Percentiles rank a stretch among this genome's conserved stretches.
These are phyloP conservation scores for Eurystomus glaucurus DNA, from an alignment of 2,797 vertebrate species.

Conservation along the genomic window DNA sequence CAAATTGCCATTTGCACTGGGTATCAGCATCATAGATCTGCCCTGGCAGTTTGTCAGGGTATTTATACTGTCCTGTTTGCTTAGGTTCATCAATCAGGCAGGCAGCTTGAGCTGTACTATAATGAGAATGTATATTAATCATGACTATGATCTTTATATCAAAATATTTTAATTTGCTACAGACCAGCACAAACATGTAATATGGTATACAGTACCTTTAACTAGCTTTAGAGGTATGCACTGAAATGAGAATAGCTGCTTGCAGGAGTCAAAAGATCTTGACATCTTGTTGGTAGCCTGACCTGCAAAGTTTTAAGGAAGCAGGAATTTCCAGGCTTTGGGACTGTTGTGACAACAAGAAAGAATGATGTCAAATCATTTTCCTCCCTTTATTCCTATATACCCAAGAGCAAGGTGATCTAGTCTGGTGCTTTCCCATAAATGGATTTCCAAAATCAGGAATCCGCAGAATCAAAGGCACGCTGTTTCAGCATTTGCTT, in stretches of 20 bases:
- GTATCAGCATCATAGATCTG: slow-evolving; percentile 97
- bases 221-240: background rate
- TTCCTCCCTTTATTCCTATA: background rate
- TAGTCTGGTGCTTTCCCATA: background rate
- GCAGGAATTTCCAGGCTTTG: slow-evolving; percentile 35
- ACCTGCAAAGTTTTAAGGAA: slow-evolving; percentile 37
- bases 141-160: background rate
- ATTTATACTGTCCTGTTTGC: slow-evolving; percentile 95
- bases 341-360: background rate
- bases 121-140: slow-evolving; percentile 71
- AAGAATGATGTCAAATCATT: background rate
- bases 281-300: slow-evolving; percentile 8
- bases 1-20: slow-evolving; percentile 99
- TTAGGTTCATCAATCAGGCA: slow-evolving; percentile 97
- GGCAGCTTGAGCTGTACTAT: slow-evolving; percentile 96
- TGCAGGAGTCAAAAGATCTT: slow-evolving; percentile 15
- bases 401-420: background rate
- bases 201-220: background rate
- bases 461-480: background rate
- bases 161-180: slow-evolving; percentile 48
- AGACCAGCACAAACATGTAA: slow-evolving; percentile 34
- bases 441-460: background rate
- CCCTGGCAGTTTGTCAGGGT: slow-evolving; percentile 94
- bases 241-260: slow-evolving; percentile 27
- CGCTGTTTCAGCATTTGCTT: background rate